These are phyloP conservation scores for Halcyon senegalensis DNA, from an alignment of 2,113 vertebrate genomes.

Conservation along the genomic window DNA sequence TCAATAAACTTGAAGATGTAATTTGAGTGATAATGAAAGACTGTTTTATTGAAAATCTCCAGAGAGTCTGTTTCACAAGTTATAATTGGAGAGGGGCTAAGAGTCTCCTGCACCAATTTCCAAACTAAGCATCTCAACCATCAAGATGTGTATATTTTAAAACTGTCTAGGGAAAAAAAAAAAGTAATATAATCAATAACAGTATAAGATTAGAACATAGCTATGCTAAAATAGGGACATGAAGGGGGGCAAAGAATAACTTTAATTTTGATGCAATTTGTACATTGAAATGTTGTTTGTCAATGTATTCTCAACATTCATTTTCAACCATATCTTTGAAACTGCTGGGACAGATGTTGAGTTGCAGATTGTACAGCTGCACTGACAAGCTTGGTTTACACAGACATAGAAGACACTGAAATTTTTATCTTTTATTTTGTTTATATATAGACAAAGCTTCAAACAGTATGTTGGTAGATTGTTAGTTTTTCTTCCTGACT, in stretches of 20 bases:
- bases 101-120: constrained; percentile 45
- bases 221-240: neutral
- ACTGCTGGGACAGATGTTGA: neutral
- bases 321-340: neutral
- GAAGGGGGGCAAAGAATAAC: neutral
- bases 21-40: constrained; percentile 67
- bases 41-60: constrained; percentile 60
- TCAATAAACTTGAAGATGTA: constrained; percentile 41
- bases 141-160: constrained; percentile 27
- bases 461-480: neutral
- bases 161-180: neutral
- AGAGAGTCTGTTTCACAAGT: constrained; percentile 21
- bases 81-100: constrained; percentile 57
- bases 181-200: constrained; percentile 43
- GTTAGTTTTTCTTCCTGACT: neutral
- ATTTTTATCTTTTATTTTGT: neutral
- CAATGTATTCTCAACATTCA: neutral
- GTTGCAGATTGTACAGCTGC: neutral
- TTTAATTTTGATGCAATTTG: neutral
- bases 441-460: neutral
- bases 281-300: neutral
- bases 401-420: neutral
- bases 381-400: neutral
- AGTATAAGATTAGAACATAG: neutral
- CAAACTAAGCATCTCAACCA: constrained; percentile 45